Percentiles rank a stretch among this genome's conserved stretches.
Evolutionary conservation across 2,888 invertebrate genomes (phyloP).

Genomic region (Polyommatus icarus): DNA sequence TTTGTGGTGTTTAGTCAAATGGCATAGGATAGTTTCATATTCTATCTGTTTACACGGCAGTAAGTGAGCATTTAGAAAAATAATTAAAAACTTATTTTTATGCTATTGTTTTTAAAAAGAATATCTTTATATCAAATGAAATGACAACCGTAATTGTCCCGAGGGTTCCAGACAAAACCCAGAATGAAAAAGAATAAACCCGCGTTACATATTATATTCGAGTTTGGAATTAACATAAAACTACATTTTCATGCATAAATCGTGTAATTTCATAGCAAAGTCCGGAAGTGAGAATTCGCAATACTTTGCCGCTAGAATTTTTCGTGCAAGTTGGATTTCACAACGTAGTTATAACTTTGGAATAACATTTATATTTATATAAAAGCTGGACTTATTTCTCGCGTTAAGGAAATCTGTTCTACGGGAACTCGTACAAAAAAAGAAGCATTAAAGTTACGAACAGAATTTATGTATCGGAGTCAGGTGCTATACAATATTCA

Average conservation of each 20-base stretch:
- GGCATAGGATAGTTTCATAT: too few relatives aligned
- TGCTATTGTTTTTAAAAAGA: too few relatives aligned
- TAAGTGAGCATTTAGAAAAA: too few relatives aligned
- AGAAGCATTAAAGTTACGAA: neutral
- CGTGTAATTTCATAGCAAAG: constrained; percentile 8
- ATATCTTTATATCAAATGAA: too few relatives aligned
- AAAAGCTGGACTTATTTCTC: neutral
- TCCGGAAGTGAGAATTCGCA: constrained; percentile 15
- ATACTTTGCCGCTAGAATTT: constrained; percentile 8
- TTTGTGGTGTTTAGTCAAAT: too few relatives aligned
- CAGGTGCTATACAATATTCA: neutral
- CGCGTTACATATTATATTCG: neutral
- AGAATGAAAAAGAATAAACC: neutral
- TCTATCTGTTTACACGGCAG: too few relatives aligned
- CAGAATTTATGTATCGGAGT: neutral
- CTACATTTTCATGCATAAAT: constrained; percentile 16
- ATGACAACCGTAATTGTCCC: too few relatives aligned
- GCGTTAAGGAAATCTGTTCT: neutral
- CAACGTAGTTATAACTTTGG: constrained; percentile 1
- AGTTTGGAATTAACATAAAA: constrained; percentile 18
- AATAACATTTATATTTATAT: constrained; percentile 22
- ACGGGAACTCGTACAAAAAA: neutral
- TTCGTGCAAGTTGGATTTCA: neutral
- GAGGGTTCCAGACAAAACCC: neutral
- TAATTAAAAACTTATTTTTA: too few relatives aligned